Conservation (phyloP, 2,888 invertebrate species). For the Synergus itoensis region DNA sequence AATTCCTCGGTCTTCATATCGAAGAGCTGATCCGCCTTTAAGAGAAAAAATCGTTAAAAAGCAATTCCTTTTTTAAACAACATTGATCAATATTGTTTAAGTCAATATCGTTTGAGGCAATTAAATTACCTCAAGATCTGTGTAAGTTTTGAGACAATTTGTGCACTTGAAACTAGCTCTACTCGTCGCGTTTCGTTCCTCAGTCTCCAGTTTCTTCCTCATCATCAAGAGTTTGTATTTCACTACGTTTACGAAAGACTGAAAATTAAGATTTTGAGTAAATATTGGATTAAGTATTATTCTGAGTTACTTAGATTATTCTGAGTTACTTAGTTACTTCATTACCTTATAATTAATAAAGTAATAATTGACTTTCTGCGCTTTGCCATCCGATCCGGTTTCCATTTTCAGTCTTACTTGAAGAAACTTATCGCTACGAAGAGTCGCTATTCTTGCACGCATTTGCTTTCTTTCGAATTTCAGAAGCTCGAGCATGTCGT, state of each 20-base stretch:
- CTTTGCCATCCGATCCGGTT: slow-evolving; percentile 95
- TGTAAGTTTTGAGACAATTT: slow-evolving; percentile 94
- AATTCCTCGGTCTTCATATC: slow-evolving; percentile 92
- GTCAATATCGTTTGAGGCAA: background rate
- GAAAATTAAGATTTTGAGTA: slow-evolving; percentile 54
- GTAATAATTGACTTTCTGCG: slow-evolving; percentile 97
- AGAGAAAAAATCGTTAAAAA: background rate
- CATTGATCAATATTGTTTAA: too few species aligned
- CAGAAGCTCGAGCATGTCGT: slow-evolving; percentile 92
- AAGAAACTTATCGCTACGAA: slow-evolving; percentile 96
- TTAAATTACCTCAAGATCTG: slow-evolving; percentile 90
- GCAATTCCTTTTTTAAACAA: background rate
- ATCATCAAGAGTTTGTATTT: slow-evolving; percentile 98
- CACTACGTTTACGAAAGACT: slow-evolving; percentile 96
- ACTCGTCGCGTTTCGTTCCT: slow-evolving; percentile 96
- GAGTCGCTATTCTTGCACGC: slow-evolving; percentile 89
- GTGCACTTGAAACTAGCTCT: slow-evolving; percentile 97
- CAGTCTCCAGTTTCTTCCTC: slow-evolving; percentile 96
- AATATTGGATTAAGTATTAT: background rate
- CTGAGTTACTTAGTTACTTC: background rate
- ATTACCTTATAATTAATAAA: slow-evolving; percentile 95
- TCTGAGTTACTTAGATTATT: background rate
- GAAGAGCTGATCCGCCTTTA: slow-evolving; percentile 91
- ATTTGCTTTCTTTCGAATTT: slow-evolving; percentile 97
- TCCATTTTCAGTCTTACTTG: slow-evolving; percentile 96